phyloP scores from a whole-genome alignment of 2,113 vertebrate species.

The Phylloscopus whistleri region DNA sequence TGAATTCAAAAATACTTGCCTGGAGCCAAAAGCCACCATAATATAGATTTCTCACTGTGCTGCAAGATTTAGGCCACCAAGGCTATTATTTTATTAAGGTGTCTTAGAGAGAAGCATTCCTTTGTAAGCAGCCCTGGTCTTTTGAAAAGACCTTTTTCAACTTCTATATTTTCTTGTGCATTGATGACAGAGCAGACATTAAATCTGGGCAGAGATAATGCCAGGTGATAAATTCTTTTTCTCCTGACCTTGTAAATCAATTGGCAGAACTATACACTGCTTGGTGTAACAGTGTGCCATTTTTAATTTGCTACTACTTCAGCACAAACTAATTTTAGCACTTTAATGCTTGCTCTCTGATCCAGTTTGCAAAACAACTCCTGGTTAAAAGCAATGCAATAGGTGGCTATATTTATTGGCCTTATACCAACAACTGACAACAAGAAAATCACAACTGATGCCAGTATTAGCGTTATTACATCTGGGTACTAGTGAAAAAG shows the following conservation, averaged over 20 bases:
- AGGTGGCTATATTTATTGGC: not conserved
- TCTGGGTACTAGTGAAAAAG: not conserved
- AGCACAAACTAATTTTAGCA: constrained; percentile 41
- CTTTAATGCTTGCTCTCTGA: not conserved
- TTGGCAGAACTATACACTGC: not conserved
- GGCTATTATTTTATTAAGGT: not conserved
- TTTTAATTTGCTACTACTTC: constrained; percentile 33
- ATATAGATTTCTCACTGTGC: not conserved
- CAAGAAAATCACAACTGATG: constrained; percentile 4
- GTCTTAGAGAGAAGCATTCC: not conserved
- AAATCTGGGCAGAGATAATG: constrained; percentile 24
- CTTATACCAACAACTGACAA: not conserved
- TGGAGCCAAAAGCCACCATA: not conserved
- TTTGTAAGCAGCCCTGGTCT: constrained; percentile 10
- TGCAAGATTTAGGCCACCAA: not conserved
- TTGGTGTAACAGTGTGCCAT: not conserved
- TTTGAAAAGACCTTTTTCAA: not conserved
- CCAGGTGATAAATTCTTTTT: constrained; percentile 43
- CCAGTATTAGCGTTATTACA: not conserved
- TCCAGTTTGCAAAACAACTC: not conserved
- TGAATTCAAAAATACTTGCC: not conserved
- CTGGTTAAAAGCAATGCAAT: not conserved
- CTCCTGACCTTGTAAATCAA: constrained; percentile 42
- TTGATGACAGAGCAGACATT: constrained; percentile 14
- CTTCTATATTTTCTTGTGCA: not conserved